Evolutionary conservation across 2,888 invertebrate species (phyloP).

Genomic region (Nomada hirtipes): DNA sequence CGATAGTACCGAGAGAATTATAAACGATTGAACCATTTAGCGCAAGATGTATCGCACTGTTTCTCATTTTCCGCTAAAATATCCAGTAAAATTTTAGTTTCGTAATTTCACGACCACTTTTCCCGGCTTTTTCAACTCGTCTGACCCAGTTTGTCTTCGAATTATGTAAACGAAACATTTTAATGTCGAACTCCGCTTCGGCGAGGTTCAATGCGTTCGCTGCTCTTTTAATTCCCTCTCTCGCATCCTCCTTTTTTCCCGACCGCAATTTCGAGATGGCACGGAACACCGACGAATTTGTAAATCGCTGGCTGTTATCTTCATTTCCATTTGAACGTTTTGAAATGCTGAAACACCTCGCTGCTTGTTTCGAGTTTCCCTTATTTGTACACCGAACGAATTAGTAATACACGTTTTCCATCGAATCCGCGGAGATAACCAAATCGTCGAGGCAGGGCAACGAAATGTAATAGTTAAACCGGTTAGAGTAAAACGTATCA

Average conservation of each 20-base stretch:
- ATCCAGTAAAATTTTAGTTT: neutral
- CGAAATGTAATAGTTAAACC: neutral
- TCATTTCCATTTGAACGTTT: too few relatives aligned
- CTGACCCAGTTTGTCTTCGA: slow-evolving; percentile 3
- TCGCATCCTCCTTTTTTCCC: too few relatives aligned
- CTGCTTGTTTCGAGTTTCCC: too few relatives aligned
- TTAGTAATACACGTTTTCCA: neutral
- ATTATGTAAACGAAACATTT: slow-evolving; percentile 13
- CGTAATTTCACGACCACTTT: neutral
- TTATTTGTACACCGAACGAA: too few relatives aligned
- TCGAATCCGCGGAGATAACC: neutral
- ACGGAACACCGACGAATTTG: too few relatives aligned
- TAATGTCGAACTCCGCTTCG: neutral
- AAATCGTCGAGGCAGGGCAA: neutral
- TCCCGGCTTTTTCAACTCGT: neutral
- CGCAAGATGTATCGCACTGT: too few relatives aligned
- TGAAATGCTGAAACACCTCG: too few relatives aligned
- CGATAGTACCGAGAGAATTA: too few relatives aligned
- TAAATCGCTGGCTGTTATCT: too few relatives aligned
- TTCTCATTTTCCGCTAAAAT: neutral
- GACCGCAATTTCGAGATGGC: too few relatives aligned
- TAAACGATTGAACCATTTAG: too few relatives aligned
- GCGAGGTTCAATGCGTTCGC: neutral
- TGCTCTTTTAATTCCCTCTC: too few relatives aligned
- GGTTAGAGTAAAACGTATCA: neutral